Evolutionary conservation across 2,113 vertebrate genomes (phyloP).

Genomic region (Chloebia gouldiae): DNA sequence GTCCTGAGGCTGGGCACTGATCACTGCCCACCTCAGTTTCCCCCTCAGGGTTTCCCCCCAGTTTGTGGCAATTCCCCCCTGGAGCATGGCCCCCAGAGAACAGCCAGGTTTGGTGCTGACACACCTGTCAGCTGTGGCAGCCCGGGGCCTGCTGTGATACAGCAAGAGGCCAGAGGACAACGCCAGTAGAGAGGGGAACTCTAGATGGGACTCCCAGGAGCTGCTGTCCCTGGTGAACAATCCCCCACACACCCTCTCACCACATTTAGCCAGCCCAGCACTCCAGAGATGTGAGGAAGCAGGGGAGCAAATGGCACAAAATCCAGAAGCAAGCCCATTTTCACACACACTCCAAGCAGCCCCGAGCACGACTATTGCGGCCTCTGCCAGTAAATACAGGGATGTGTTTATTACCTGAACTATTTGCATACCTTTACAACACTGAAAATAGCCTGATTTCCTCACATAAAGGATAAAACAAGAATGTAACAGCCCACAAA

Average conservation of each 20-base stretch:
- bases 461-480: neutral
- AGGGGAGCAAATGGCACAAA: neutral
- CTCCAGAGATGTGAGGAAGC: neutral
- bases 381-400: neutral
- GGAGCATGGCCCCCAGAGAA: neutral
- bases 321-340: neutral
- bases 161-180: neutral
- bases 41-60: fast-evolving
- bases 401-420: constrained; percentile 8
- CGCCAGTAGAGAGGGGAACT: neutral
- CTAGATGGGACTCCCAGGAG: neutral
- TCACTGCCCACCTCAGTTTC: fast-evolving
- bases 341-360: neutral
- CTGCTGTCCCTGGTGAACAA: neutral
- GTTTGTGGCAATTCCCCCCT: neutral
- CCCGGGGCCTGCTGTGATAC: too few species aligned
- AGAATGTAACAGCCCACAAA: constrained; percentile 11
- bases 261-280: neutral
- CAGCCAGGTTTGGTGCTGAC: fast-evolving
- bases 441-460: neutral
- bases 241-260: neutral
- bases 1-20: fast-evolving
- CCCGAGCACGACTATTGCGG: neutral
- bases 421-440: neutral
- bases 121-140: fast-evolving